Evolutionary conservation across 2,797 vertebrate genomes (phyloP), one percentile per base, ranked within the genome.

Genomic region (Siniperca obscura): DNA sequence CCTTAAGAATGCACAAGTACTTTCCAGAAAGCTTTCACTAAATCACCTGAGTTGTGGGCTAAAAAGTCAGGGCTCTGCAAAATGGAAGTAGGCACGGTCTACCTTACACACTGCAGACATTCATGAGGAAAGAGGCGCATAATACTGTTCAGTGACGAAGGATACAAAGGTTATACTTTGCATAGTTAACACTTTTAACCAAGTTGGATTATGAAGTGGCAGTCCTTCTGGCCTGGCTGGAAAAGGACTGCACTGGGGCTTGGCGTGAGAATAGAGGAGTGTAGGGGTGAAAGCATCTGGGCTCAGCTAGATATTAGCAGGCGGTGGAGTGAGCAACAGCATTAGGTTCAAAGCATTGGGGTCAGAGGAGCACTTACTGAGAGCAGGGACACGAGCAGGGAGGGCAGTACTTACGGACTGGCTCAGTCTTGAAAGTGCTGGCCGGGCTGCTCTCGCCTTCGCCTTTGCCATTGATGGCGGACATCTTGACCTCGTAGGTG

Each of bases 391-490:
- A 42, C 1, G 16, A 76, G 64, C 27, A n/a, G 73, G 0, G 38
- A 36, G 59, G 40, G 67, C 8, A 52, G 86, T 92, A 99, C 98
- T 98, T 98, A 99, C 98, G 98, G 89, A 99, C 97, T 94, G 98
- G 98, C 78, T 98, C 95, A 0, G 98, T 99, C 95, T 96, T 97
- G 96, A 99, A 99, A 77, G 93, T 93, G 0, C 92, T 94, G 14
- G 91, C 74, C 0, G 83, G 5, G 82, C 97, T 97, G 85, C 96
- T 96, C 92, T 99, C 98, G 0, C 98, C 97, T 79, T 97, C 94
- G 0, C 98, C 98, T 87, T 99, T 99, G 90, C 98, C 98, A 0
- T 99, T 99, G 93, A 99, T 95, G 11, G 98, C 98, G 0, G 97
- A 97, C 93, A 99, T 95, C 70, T 95, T 97, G 80, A 99, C 94